Percentiles rank a stretch among this genome's conserved stretches.
Evolutionary conservation across 35 echinoderm and acorn worm genomes (phyloP).

Genomic region (Holothuria glaberrima): DNA sequence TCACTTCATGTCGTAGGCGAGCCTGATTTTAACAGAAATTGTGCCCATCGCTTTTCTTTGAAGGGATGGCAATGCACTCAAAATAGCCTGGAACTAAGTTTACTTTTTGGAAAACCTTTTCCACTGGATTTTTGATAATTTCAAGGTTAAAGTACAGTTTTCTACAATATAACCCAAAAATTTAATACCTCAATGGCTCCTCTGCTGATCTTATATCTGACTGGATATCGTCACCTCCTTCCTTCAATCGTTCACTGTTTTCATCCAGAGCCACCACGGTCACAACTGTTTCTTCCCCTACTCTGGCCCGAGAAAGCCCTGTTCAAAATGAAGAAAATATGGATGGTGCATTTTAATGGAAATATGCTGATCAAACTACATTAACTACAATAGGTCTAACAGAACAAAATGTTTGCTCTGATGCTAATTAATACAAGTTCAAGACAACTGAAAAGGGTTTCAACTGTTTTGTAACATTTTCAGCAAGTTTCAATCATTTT

Average conservation of each 20-base stretch:
- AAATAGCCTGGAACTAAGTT: neutral
- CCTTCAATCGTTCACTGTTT: constrained; percentile 24
- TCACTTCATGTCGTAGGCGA: no score
- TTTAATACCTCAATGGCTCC: neutral
- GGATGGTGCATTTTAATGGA: no score
- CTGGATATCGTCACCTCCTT: constrained; percentile 78
- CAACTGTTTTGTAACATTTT: no score
- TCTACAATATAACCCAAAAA: neutral
- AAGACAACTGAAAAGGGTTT: no score
- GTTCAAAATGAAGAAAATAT: neutral
- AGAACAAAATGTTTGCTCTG: neutral
- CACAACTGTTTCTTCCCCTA: constrained; percentile 55
- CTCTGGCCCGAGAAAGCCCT: constrained; percentile 60
- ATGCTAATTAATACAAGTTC: no score
- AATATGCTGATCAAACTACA: neutral
- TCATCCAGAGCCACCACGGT: constrained; percentile 45
- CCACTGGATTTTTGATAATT: no score
- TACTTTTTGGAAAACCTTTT: no score
- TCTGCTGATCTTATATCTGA: constrained; percentile 43
- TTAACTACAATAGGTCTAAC: neutral
- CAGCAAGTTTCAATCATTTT: no score
- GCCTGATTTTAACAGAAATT: no score
- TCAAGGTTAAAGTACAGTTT: no score
- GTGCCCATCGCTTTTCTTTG: no score
- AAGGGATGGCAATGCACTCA: no score